Percentiles rank a stretch among this genome's conserved stretches.
phyloP scores from a whole-genome alignment of 2,888 invertebrate species.

The Psylliodes chrysocephalus region DNA sequence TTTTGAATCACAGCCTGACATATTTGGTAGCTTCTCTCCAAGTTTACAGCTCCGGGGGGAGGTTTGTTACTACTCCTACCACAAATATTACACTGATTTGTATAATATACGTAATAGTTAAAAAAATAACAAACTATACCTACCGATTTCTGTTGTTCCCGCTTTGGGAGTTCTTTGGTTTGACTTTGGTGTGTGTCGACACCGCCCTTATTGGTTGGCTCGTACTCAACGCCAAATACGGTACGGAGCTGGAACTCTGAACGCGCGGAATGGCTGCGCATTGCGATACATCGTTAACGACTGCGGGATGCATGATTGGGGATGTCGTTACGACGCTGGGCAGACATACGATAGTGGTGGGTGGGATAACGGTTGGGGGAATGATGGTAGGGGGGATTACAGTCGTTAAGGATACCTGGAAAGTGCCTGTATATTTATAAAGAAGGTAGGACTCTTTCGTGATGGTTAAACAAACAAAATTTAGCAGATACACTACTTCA shows the following conservation, averaged over 20 bases:
- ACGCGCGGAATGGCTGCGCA: conserved; percentile 51
- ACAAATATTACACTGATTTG: too few relatives aligned
- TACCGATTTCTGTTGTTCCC: conserved; percentile 29
- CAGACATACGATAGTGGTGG: conserved; percentile 67
- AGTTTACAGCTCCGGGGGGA: conserved; percentile 90
- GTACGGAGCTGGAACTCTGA: conserved; percentile 65
- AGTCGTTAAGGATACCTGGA: conserved; percentile 27
- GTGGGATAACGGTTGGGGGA: conserved; percentile 64
- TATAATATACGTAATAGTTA: background rate
- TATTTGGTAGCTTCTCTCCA: conserved; percentile 95
- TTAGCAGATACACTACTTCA: too few relatives aligned
- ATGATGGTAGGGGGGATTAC: conserved; percentile 25
- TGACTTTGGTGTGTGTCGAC: conserved; percentile 62
- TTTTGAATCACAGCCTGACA: conserved; percentile 94
- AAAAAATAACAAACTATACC: background rate
- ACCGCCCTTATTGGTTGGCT: conserved; percentile 66
- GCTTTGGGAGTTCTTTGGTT: conserved; percentile 55
- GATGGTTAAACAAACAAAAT: background rate
- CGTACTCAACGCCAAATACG: conserved; percentile 66
- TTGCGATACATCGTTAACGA: conserved; percentile 50
- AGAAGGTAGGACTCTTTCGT: conserved; percentile 8
- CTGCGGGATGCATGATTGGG: conserved; percentile 52
- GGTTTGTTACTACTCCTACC: conserved; percentile 75
- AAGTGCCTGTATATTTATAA: conserved; percentile 30
- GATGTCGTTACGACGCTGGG: conserved; percentile 61